Base-by-base conservation (phyloP, 1,140 invertebrate species). In the Microplitis demolitor region DNA sequence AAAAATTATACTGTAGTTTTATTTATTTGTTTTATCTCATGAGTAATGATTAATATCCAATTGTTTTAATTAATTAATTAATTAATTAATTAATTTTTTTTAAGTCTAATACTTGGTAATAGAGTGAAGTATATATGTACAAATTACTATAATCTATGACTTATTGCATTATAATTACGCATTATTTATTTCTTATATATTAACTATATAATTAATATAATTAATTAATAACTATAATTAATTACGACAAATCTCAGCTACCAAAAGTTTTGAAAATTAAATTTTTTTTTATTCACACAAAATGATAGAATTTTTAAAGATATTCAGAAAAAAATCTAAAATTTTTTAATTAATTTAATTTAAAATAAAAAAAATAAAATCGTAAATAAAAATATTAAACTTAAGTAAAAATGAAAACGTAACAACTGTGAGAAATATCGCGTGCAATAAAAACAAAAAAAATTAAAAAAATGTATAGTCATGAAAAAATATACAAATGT, bases 401-500 rank as follows among this genome's bases (percentile, higher is more conserved):
- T 24, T 60, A 24, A 60, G 31, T 24, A 56, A 67, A 54, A 54
- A 34, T 3, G 9, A 34, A 70, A 35, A 34, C 45, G 16, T 66
- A 58, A 70, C 14, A 45, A 66, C 34, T 37, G 37, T n/a, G 16
- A 58, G n/a, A 70, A 62, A 70, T 70, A 66, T 66, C 45, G 24
- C 24, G 31, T 63, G 33, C 13, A 13, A 39, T 33, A 14, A n/a
- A 45, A 66, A 66, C 24, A 66, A 66, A 39, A 64, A 14, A n/a
- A 31, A 53, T 51, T 13, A 66, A 66, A 39, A 64, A 39, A 51
- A 34, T 63, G 50, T 35, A 58, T 54, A 63, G 51, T 66, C 53
- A 68, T 73, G 71, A 73, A 73, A 45, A 68, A 73, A 73, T 73
- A 62, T 73, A 73, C 71, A 73, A 61, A 73, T 73, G 71, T 68